Base-by-base conservation (phyloP, 2,888 invertebrate genomes). In the Euzophera pinguis region DNA sequence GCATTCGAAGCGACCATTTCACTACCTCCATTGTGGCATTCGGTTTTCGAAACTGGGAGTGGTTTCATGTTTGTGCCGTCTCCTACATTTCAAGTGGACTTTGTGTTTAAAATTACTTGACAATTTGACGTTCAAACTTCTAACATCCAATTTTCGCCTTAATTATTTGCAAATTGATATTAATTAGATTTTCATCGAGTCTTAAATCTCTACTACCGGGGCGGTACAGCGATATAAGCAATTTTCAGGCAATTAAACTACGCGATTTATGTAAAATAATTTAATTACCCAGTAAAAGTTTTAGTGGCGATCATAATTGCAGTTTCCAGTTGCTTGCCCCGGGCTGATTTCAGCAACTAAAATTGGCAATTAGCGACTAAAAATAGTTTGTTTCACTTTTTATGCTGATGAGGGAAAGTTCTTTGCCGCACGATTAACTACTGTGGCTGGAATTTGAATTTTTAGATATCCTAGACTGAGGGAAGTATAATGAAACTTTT, bases 341-440 rank as follows among this genome's bases (percentile, higher is more conserved):
- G 51, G 57, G 63, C 66, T 63, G 66, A 65, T 67, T 73, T 50
- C 49, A 39, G n/a, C 60, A 61, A 64, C 62, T 64, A 63, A 65
- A 75, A 75, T 70, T 75, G 71, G 71, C 72, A 76, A 79, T 77
- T 75, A 75, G 70, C 59, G 52, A 58, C 57, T 54, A 61, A 42
- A 58, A 65, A 64, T 64, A 67, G 58, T 61, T 65, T 65, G 71
- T 71, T 64, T 63, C 59, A 47, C 47, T 48, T 55, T 48, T 48
- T 47, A 57, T 55, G 53, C 53, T 53, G 53, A 56, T 47, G 52
- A 54, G 50, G 48, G 32, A 55, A 58, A 60, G 51, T 56, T 56
- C 37, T 38, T 48, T 38, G 39, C 52, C 53, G 52, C 29, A 39
- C 54, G 48, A 56, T 58, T 58, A 55, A 56, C 50, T 56, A 50